phyloP scores from a whole-genome alignment of 2,888 invertebrate genomes.

The Pristionchus fissidentatus region DNA sequence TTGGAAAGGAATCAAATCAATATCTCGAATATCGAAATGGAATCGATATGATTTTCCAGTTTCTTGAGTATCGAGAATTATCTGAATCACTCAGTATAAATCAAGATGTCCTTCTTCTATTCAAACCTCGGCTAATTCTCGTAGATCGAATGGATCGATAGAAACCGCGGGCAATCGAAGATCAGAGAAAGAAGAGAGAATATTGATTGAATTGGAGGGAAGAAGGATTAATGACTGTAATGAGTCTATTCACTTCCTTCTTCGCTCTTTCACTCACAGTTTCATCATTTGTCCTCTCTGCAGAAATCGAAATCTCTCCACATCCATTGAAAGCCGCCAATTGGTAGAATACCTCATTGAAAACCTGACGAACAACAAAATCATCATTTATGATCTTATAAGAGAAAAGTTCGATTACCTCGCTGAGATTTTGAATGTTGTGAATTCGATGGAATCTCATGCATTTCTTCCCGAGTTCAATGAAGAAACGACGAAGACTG shows the following conservation, averaged over 20 bases:
- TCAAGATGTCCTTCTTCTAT: background rate
- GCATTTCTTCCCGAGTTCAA: background rate
- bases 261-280: background rate
- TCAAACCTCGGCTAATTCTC: background rate
- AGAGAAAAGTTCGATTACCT: too few relatives aligned
- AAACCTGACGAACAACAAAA: background rate
- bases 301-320: background rate
- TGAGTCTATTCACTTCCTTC: too few relatives aligned
- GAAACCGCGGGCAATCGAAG: background rate
- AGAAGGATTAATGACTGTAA: background rate
- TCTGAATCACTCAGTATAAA: background rate
- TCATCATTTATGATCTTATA: too few relatives aligned
- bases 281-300: background rate
- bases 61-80: background rate
- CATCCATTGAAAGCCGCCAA: slow-evolving; percentile 18
- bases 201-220: background rate
- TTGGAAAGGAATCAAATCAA: background rate
- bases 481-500: background rate
- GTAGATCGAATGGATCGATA: background rate
- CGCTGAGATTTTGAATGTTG: background rate
- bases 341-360: background rate
- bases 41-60: background rate
- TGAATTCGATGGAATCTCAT: slow-evolving; percentile 6
- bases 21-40: slow-evolving; percentile 3
- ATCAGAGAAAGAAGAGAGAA: background rate